Conservation (phyloP, 2,113 vertebrate species). For the Menura novaehollandiae region DNA sequence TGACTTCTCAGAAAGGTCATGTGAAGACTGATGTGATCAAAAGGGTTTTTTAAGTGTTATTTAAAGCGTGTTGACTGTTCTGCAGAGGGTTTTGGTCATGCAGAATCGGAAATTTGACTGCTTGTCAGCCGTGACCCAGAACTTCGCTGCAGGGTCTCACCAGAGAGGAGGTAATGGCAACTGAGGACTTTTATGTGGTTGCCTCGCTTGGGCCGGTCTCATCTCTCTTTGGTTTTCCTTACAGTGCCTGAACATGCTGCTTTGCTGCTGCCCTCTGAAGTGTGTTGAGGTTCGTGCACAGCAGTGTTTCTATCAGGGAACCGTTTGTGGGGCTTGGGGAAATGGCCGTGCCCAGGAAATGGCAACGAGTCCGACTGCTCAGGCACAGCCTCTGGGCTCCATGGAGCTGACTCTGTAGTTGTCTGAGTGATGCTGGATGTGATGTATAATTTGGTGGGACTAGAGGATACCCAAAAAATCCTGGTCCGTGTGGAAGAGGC, state of each 20-base stretch:
- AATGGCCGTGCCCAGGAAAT: background rate
- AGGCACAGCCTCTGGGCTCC: background rate
- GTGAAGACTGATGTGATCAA: slow-evolving; percentile 32
- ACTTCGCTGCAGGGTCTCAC: background rate
- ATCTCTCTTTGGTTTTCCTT: background rate
- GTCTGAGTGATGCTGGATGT: background rate
- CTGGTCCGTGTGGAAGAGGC: background rate
- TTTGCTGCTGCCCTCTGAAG: background rate
- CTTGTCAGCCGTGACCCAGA: background rate
- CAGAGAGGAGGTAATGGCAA: background rate
- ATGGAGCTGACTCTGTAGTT: background rate
- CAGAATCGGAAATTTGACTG: background rate
- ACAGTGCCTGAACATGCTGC: background rate
- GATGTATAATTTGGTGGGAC: background rate
- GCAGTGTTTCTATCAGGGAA: background rate
- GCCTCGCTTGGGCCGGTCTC: background rate
- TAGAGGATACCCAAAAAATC: background rate
- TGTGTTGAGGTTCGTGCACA: accelerated
- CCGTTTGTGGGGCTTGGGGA: background rate
- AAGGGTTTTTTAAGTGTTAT: background rate
- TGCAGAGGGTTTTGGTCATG: background rate
- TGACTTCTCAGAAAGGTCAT: slow-evolving; percentile 38
- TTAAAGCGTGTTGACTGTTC: background rate
- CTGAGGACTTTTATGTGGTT: background rate
- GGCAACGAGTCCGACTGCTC: background rate